Evolutionary conservation across 2,888 invertebrate species (phyloP), one percentile per base, ranked within the genome.

Genomic region (Polydesmus complanatus): DNA sequence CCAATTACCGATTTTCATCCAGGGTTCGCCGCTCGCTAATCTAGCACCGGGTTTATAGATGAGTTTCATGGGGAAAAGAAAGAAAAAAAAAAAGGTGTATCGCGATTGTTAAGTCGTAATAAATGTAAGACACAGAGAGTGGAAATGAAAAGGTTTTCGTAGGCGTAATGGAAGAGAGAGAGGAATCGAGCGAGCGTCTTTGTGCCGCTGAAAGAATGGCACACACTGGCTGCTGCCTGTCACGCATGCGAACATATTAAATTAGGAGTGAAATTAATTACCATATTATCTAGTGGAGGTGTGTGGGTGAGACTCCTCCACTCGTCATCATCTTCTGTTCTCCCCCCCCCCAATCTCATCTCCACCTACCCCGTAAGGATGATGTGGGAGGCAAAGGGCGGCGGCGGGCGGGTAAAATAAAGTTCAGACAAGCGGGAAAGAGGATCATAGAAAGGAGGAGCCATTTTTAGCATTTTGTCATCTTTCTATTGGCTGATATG

Each of bases 201-300:
- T 37, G 37, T 37, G 37, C 14, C n/a, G n/a, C n/a, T 8, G 14
- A 37, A 37, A 8, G 37, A 37, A 37, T 37, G 37, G 37, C 37
- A 14, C n/a, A n/a, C n/a, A n/a, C n/a, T n/a, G n/a, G n/a, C n/a
- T n/a, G n/a, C n/a, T n/a, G n/a, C n/a, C 37, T 56, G 51, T 58
- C 58, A 58, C 51, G 51, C 58, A 58, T 48, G 52, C 48, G 48
- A 23, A 52, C 58, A 58, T 58, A 58, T 58, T 58, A 58, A 58
- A 58, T 58, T 58, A 58, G 58, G 58, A 58, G 58, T 58, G 58
- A 58, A 58, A 58, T 58, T 58, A 58, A 58, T 58, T 58, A 48
- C 58, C 50, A 52, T 58, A 58, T 58, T 58, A 58, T 58, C 58
- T 56, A 37, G 37, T 37, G n/a, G n/a, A n/a, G n/a, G n/a, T n/a